Percentiles rank a stretch among this genome's conserved stretches.
phyloP scores from a whole-genome alignment of 1,140 invertebrate species.

The Drosophila bocki region DNA sequence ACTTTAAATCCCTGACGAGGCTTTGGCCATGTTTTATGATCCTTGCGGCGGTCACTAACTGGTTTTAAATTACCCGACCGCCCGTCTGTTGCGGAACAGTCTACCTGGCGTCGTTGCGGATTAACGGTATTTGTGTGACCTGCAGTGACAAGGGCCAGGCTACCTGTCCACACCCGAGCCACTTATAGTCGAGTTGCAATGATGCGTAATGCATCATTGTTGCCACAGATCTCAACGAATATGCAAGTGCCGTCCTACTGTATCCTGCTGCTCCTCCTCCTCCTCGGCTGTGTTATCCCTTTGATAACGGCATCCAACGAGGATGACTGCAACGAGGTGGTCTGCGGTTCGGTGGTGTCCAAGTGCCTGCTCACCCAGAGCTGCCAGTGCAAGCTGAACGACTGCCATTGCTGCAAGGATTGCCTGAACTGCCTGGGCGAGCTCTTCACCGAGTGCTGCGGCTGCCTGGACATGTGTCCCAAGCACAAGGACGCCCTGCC shows the following conservation, averaged over 20 bases:
- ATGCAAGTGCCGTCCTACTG: conserved; percentile 21
- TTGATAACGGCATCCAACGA: conserved; percentile 28
- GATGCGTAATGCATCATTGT: conserved; percentile 32
- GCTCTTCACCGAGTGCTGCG: conserved; percentile 96
- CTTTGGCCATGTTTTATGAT: conserved; percentile 9
- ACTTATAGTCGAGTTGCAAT: conserved; percentile 33
- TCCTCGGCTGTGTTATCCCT: neutral
- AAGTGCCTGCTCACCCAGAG: conserved; percentile 98
- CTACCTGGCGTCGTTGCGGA: conserved; percentile 22
- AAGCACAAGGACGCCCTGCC: conserved; percentile 91
- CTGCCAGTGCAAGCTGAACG: conserved; percentile 96
- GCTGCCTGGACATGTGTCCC: conserved; percentile 96
- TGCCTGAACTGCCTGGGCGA: conserved; percentile 95
- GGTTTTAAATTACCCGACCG: conserved; percentile 61
- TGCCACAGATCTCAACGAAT: conserved; percentile 1
- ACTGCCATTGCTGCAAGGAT: conserved; percentile 96
- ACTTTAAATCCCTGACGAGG: neutral
- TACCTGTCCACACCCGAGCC: conserved; percentile 3
- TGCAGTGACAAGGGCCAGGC: neutral
- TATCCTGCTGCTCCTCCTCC: neutral
- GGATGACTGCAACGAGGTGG: conserved; percentile 79
- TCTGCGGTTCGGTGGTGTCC: conserved; percentile 92
- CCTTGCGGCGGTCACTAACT: conserved; percentile 35
- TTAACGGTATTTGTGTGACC: conserved; percentile 8
- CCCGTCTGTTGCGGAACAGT: neutral